Evolutionary conservation across 1,140 invertebrate species (phyloP), one percentile per base, ranked within the genome.

Genomic region (Drosophila tani): DNA sequence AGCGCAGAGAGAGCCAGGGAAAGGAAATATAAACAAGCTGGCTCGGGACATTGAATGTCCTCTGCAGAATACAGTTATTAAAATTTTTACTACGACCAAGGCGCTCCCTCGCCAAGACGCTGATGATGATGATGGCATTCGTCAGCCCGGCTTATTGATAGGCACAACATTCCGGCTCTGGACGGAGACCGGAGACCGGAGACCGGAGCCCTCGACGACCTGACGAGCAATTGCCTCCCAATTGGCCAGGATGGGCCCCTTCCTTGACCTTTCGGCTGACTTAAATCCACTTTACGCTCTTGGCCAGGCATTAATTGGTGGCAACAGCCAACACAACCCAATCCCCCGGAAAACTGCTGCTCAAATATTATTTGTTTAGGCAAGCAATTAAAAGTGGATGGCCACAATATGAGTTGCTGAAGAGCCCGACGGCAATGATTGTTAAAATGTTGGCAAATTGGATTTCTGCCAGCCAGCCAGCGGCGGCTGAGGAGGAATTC

Each of bases 371-470:
- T 87, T 87, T 88, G 84, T 84, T 87, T 87, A 87, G 84, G 84
- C 68, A 77, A 79, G 84, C 82, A 86, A 86, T 86, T 87, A 86
- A 86, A 86, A 86, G 50, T 79, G 70, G 76, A 74, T 82, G 73
- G 59, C 70, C 75, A 70, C 69, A 78, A 81, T 64, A 78, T 57
- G 75, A 79, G 47, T 83, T 77, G 63, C 41, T 67, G 55, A 41
- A 74, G 67, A 55, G 68, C 53, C 84, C 74, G 58, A 53, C 67
- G 76, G 84, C 84, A 90, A 88, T 88, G 85, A 84, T 88, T 88
- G 84, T 90, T 88, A 90, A 87, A 88, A 81, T 87, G 84, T 81
- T 88, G 71, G 81, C 69, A 87, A 87, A 87, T 87, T 88, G 84
- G 84, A 83, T 87, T 88, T 76, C 55, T 70, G 75, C 64, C 73